Conservation (phyloP, 1,140 invertebrate genomes). For the Orussus abietinus region DNA sequence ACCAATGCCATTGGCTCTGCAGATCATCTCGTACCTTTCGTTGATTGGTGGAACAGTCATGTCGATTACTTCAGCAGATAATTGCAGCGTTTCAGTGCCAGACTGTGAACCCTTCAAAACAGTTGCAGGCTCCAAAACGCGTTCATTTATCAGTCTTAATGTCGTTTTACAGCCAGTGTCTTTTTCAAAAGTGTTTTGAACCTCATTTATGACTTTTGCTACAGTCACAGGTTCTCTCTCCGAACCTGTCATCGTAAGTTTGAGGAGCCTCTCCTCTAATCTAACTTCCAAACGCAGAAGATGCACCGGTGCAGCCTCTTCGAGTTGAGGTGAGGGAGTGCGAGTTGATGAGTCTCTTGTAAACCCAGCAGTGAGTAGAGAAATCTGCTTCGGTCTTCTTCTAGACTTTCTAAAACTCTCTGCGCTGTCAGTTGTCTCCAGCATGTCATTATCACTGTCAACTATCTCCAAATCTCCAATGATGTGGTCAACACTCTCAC, state of each 20-base stretch:
- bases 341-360: constrained; percentile 21
- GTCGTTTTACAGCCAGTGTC: constrained; percentile 33
- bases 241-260: constrained; percentile 28
- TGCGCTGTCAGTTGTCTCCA: too few relatives aligned
- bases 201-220: constrained; percentile 16
- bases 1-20: constrained; percentile 26
- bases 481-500: not conserved
- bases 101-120: constrained; percentile 20
- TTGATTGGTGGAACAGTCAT: constrained; percentile 30
- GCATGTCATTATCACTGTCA: constrained; percentile 7
- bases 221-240: constrained; percentile 23
- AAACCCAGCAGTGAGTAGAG: constrained; percentile 32
- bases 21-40: constrained; percentile 39
- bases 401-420: constrained; percentile 6
- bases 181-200: constrained; percentile 25
- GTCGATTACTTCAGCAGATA: constrained; percentile 28
- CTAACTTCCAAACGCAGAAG: constrained; percentile 26
- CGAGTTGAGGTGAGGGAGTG: constrained; percentile 24
- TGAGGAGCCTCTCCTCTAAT: constrained; percentile 27
- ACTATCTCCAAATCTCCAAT: constrained; percentile 20
- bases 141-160: constrained; percentile 26
- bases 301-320: constrained; percentile 3
- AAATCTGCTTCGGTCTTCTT: constrained; percentile 23
- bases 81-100: constrained; percentile 19
- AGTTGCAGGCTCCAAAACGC: constrained; percentile 18